Percentiles rank a stretch among this genome's conserved stretches.
These are phyloP conservation scores for Oreotrochilus melanogaster DNA, from an alignment of 2,113 vertebrate genomes.

Conservation along the genomic window DNA sequence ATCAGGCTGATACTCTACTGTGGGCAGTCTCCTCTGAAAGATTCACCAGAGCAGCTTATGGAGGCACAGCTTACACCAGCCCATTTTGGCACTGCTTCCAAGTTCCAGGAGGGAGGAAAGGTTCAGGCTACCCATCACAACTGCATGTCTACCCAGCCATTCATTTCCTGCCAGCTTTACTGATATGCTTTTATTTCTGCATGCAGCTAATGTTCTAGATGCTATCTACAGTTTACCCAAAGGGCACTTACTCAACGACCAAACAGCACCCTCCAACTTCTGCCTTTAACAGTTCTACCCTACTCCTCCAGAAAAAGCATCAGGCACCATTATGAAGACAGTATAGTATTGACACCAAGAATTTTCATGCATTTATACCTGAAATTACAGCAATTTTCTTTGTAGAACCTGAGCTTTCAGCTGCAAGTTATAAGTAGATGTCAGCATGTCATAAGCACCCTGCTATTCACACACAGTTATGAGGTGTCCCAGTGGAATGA, in stretches of 20 bases:
- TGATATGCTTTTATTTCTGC: neutral
- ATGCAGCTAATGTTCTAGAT: neutral
- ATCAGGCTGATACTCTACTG: neutral
- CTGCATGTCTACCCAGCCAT: neutral
- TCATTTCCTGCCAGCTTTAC: neutral
- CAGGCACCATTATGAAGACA: slow-evolving; percentile 24
- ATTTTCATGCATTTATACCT: slow-evolving; percentile 55
- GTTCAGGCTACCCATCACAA: neutral
- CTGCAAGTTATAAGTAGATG: slow-evolving; percentile 43
- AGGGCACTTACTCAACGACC: neutral
- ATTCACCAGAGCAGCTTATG: neutral
- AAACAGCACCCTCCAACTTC: slow-evolving; percentile 17
- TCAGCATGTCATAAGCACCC: slow-evolving; percentile 52
- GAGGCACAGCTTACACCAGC: neutral
- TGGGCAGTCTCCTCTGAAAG: neutral
- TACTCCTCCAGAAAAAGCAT: slow-evolving; percentile 7
- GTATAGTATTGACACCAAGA: slow-evolving; percentile 32
- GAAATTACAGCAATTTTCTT: slow-evolving; percentile 68
- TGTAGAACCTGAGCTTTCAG: slow-evolving; percentile 47
- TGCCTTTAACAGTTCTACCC: neutral
- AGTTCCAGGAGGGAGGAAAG: neutral
- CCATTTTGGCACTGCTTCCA: neutral
- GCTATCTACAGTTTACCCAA: neutral
- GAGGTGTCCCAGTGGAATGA: slow-evolving; percentile 26
- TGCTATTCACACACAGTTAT: slow-evolving; percentile 42